phyloP scores from a whole-genome alignment of 2,113 vertebrate genomes.

The Dipodomys spectabilis region DNA sequence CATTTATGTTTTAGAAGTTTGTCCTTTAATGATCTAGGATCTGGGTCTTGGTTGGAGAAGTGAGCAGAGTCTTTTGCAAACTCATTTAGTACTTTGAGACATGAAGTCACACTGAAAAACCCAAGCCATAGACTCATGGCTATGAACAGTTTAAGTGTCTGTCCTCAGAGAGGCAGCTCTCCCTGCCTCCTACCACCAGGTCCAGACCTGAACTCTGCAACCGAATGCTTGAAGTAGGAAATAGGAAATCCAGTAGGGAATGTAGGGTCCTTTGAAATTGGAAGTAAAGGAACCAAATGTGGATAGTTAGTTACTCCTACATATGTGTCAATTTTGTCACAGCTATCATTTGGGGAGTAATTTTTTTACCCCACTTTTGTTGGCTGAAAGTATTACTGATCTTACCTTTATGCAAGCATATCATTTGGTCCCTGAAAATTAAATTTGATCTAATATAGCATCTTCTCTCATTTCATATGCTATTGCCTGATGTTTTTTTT shows the following conservation, averaged over 20 bases:
- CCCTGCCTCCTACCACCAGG: slow-evolving; percentile 86
- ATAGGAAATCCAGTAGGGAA: slow-evolving; percentile 84
- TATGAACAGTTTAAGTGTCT: slow-evolving; percentile 82
- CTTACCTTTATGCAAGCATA: slow-evolving; percentile 77
- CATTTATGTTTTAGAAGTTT: slow-evolving; percentile 86
- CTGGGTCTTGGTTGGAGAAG: slow-evolving; percentile 82
- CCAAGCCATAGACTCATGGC: slow-evolving; percentile 82
- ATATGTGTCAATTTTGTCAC: slow-evolving; percentile 91
- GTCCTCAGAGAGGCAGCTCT: slow-evolving; percentile 78
- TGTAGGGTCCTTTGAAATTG: slow-evolving; percentile 83
- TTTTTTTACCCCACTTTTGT: slow-evolving; percentile 82
- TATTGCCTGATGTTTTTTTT: slow-evolving; percentile 80
- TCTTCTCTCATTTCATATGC: slow-evolving; percentile 73
- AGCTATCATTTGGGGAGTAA: slow-evolving; percentile 84
- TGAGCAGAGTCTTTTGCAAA: slow-evolving; percentile 80
- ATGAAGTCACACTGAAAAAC: slow-evolving; percentile 85
- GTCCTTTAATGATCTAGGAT: slow-evolving; percentile 85
- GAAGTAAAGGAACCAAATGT: slow-evolving; percentile 40
- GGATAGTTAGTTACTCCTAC: slow-evolving; percentile 86
- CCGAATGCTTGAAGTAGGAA: slow-evolving; percentile 91
- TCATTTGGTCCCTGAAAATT: slow-evolving; percentile 73
- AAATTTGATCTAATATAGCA: slow-evolving; percentile 72
- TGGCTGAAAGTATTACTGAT: slow-evolving; percentile 81
- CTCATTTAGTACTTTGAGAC: slow-evolving; percentile 85
- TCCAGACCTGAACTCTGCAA: slow-evolving; percentile 87